Evolutionary conservation across 2,113 vertebrate genomes (phyloP), one percentile per base, ranked within the genome.

Genomic region (Orientallactaga bullata): DNA sequence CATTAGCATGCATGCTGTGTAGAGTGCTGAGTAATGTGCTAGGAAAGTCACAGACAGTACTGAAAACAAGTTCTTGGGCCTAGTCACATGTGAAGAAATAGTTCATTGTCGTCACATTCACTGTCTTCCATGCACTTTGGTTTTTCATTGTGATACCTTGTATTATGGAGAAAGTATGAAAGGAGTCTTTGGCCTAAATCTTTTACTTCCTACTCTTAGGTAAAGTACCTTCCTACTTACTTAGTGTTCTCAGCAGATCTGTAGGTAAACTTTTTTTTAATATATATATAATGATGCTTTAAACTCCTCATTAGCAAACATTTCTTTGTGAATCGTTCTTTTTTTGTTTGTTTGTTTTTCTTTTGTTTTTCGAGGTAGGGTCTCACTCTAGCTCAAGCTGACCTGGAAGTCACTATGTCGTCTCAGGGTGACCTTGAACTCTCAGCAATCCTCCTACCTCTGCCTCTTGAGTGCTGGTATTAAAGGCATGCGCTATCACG

Each of bases 91-190:
- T 66, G n/a, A 91, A 32, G 30, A 78, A 79, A 42, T 94, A 74
- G 39, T 60, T 92, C 85, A 69, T 88, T 65, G 35, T 91, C 69
- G 58, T 16, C 60, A 47, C 21, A 71, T 85, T 90, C 4, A 87
- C 15, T 35, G 2, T 78, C 24, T 94, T 73, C 86, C 2, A 35
- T 90, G 37, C 65, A 42, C 81, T 90, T 93, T 61, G 51, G 4
- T 37, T 85, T 95, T 91, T 89, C 30, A 65, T 26, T 79, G 37
- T 55, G 15, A 8, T 85, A 79, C 51, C 69, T 32, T 83, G 11
- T 93, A 71, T 20, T 71, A 7, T 89, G 63, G 72, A 88, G 55
- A 93, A 92, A 80, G 2, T 37, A 71, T 93, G 73, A 95, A 93
- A 91, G 65, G 86, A 91, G 78, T 86, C 28, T 83, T 90, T 37